phyloP scores from a whole-genome alignment of 2,113 vertebrate genomes.

The Pseudopodoces humilis region DNA sequence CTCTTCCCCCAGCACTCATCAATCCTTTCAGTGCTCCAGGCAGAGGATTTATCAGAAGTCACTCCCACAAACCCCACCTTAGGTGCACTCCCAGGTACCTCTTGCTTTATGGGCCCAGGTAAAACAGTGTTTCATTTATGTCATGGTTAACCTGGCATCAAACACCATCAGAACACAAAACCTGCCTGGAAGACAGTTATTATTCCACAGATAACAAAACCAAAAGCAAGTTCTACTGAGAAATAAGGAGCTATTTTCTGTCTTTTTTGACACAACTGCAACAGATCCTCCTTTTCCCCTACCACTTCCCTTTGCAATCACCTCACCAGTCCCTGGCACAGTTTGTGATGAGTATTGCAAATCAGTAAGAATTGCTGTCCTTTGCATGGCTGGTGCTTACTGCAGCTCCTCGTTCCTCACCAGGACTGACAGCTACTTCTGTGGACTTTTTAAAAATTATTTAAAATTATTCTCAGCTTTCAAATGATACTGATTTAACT shows the following conservation, averaged over 20 bases:
- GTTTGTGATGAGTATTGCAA: not conserved
- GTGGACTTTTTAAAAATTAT: not conserved
- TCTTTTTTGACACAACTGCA: not conserved
- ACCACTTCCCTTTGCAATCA: not conserved
- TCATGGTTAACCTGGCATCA: not conserved
- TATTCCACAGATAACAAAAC: not conserved
- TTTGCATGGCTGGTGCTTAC: not conserved
- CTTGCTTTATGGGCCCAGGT: not conserved
- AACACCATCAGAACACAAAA: not conserved
- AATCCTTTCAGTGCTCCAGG: not conserved
- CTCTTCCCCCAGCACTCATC: not conserved
- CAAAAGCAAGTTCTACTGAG: not conserved
- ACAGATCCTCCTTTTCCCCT: not conserved
- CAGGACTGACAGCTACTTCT: not conserved
- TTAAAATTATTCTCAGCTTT: not conserved
- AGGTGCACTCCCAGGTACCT: not conserved
- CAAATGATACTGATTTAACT: not conserved
- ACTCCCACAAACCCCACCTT: not conserved
- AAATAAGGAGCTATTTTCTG: not conserved
- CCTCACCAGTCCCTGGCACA: not conserved
- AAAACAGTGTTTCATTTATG: not conserved
- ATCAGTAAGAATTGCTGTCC: not conserved
- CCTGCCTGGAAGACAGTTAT: not conserved
- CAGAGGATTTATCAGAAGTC: not conserved
- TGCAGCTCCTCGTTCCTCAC: not conserved